These are phyloP conservation scores for Marronus borbonicus DNA, from an alignment of 2,888 invertebrate genomes.

Conservation along the genomic window DNA sequence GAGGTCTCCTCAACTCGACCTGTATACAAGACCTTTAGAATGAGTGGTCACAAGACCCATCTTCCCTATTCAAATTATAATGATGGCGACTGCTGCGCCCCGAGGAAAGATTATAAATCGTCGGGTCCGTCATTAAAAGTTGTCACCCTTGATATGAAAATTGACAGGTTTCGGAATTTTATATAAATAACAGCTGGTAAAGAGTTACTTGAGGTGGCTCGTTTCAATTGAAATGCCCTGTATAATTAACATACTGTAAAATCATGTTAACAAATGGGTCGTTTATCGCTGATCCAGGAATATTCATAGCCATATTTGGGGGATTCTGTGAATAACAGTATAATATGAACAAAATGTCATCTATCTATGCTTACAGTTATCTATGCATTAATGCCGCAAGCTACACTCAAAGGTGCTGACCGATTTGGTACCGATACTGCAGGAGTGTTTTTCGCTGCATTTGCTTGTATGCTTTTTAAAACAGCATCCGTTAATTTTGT, in stretches of 20 bases:
- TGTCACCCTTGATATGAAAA: too few relatives aligned
- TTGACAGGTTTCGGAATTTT: too few relatives aligned
- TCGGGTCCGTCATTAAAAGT: too few relatives aligned
- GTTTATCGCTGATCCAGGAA: constrained; percentile 64
- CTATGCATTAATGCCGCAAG: constrained; percentile 54
- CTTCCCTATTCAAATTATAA: too few relatives aligned
- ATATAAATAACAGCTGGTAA: too few relatives aligned
- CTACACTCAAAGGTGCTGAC: constrained; percentile 56
- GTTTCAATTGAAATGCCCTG: too few relatives aligned
- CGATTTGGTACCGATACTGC: constrained; percentile 69
- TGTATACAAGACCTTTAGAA: too few relatives aligned
- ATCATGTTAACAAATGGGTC: constrained; percentile 75
- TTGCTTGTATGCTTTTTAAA: constrained; percentile 66
- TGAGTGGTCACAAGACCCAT: too few relatives aligned
- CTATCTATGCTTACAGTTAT: constrained; percentile 39
- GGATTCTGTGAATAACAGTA: constrained; percentile 44
- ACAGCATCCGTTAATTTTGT: constrained; percentile 63
- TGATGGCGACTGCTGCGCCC: too few relatives aligned
- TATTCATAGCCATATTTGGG: constrained; percentile 63
- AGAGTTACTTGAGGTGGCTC: too few relatives aligned
- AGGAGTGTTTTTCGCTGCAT: constrained; percentile 62
- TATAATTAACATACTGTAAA: constrained; percentile 64
- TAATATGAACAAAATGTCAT: neutral
- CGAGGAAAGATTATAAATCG: too few relatives aligned
- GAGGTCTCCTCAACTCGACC: too few relatives aligned